A percentile compares a stretch with the other conserved stretches of the same genome.
phyloP scores from a whole-genome alignment of 2,113 vertebrate species.

The Jaculus jaculus region DNA sequence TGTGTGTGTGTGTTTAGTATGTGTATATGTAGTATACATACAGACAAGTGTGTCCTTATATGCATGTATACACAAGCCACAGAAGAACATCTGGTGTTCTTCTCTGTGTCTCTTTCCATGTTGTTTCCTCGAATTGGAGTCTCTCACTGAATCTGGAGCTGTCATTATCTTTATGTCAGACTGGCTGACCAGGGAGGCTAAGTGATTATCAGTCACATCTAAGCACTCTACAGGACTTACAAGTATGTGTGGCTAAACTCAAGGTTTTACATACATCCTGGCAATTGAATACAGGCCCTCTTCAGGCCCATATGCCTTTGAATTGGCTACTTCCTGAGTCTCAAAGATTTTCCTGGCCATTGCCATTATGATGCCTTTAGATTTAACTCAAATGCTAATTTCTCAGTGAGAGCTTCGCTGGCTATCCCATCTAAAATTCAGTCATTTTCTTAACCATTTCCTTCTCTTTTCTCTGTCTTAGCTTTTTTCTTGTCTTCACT shows the following conservation, averaged over 20 bases:
- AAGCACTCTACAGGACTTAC: no score
- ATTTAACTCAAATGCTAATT: neutral
- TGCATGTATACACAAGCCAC: neutral
- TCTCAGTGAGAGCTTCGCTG: neutral
- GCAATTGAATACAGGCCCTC: no score
- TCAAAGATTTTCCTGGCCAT: neutral
- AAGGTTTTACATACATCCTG: no score
- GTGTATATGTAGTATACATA: neutral
- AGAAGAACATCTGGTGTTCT: no score
- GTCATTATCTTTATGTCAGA: no score
- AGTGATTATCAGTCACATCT: no score
- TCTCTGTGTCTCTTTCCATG: no score
- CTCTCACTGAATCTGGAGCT: no score
- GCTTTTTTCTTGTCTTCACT: neutral
- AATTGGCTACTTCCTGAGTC: neutral
- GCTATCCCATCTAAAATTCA: neutral
- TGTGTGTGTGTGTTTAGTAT: neutral
- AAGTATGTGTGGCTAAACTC: no score
- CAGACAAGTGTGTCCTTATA: no score
- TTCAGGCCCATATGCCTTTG: neutral
- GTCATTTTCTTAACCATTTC: neutral
- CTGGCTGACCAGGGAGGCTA: no score
- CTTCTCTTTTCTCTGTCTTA: neutral
- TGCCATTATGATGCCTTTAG: neutral
- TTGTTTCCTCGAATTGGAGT: no score